Conservation (phyloP, 2,888 invertebrate species). For the Dusona sp. region DNA sequence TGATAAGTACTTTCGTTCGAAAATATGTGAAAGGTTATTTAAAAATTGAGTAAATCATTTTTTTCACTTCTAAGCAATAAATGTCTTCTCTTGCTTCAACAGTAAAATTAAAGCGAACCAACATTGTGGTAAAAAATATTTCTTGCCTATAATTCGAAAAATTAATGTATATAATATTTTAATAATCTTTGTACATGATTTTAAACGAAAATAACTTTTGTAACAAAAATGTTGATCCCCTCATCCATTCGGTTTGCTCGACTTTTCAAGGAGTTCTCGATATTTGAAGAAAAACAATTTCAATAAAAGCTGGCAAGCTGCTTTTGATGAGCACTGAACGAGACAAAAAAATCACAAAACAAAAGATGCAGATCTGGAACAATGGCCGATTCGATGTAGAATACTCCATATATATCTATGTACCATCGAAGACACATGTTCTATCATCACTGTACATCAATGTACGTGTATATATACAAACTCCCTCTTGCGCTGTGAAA, state of each 20-base stretch:
- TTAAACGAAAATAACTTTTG: neutral
- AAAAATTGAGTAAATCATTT: neutral
- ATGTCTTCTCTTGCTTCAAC: neutral
- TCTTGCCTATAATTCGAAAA: no score
- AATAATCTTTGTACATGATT: no score
- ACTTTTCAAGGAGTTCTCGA: no score
- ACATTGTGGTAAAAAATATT: no score
- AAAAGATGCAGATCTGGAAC: neutral
- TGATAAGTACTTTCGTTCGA: neutral
- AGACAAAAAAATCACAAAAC: neutral
- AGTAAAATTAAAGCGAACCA: no score
- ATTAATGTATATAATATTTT: no score
- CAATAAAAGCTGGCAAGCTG: neutral
- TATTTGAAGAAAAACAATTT: no score
- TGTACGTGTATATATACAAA: constrained; percentile 6
- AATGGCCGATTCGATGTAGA: neutral
- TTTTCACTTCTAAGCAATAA: neutral
- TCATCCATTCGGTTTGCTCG: no score
- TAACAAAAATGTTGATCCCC: neutral
- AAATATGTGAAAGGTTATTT: neutral
- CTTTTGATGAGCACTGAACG: neutral
- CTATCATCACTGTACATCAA: constrained; percentile 40
- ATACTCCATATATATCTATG: neutral
- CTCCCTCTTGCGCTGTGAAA: constrained; percentile 37
- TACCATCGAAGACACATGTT: constrained; percentile 3